A percentile compares a stretch with the other conserved stretches of the same genome.
Evolutionary conservation across 30 jellyfish, hydroid and myxozoan genomes (phyloP).

Genomic region (Aurelia aurita complex sp. Pacific): DNA sequence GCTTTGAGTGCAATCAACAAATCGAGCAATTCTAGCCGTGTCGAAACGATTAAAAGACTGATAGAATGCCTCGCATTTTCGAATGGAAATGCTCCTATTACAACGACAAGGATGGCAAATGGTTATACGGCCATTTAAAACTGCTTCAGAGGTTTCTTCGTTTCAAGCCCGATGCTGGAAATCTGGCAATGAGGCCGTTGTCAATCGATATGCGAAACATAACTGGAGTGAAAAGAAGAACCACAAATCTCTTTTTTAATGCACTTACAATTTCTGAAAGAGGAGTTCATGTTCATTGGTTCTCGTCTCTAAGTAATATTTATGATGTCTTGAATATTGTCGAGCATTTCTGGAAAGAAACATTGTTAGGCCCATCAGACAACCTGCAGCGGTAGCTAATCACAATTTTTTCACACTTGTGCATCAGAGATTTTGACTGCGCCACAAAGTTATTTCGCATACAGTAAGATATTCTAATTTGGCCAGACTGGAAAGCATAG

Average conservation of each 20-base stretch:
- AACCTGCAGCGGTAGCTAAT: not conserved
- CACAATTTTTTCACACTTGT: too few relatives aligned
- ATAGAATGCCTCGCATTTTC: conserved; percentile 34
- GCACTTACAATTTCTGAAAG: conserved; percentile 26
- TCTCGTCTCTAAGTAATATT: conserved; percentile 60
- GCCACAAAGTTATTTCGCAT: too few relatives aligned
- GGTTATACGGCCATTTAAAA: conserved; percentile 46
- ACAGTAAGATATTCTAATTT: too few relatives aligned
- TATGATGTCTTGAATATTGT: conserved; percentile 52
- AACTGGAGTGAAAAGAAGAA: conserved; percentile 30
- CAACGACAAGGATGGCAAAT: conserved; percentile 18
- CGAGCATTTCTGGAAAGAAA: conserved; percentile 70
- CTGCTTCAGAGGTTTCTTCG: conserved; percentile 24
- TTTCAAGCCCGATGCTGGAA: conserved; percentile 45
- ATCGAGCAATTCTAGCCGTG: too few relatives aligned
- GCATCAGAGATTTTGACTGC: too few relatives aligned
- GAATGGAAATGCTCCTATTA: conserved; percentile 69
- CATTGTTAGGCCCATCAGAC: conserved; percentile 19
- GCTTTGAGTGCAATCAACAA: too few relatives aligned
- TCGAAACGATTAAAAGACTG: too few relatives aligned
- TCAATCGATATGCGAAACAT: conserved; percentile 18
- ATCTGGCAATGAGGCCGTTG: conserved; percentile 21
- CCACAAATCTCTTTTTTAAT: conserved; percentile 20
- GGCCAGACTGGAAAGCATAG: too few relatives aligned
- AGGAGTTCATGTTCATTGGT: conserved; percentile 47